phyloP scores from a whole-genome alignment of 2,113 vertebrate genomes.

The Mesitornis unicolor region DNA sequence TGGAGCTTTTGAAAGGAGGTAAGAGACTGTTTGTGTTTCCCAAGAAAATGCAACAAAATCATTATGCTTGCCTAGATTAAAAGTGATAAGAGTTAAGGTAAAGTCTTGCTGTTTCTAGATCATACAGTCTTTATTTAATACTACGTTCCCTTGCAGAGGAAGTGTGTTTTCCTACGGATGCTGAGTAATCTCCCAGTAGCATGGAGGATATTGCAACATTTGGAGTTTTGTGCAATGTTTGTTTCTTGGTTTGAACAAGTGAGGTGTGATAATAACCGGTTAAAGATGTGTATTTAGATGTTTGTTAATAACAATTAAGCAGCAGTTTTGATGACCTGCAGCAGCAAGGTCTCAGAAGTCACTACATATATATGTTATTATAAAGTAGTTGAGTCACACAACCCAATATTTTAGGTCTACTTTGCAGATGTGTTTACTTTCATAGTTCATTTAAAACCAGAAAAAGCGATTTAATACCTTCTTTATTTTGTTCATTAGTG shows the following conservation, averaged over 20 bases:
- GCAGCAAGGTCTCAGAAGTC: background rate
- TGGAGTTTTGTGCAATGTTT: background rate
- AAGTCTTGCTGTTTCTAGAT: background rate
- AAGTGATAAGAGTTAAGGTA: no score
- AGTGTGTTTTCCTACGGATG: background rate
- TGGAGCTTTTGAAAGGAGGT: background rate
- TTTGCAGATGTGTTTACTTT: slow-evolving; percentile 1
- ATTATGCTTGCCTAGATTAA: background rate
- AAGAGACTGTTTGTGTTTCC: background rate
- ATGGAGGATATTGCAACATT: background rate
- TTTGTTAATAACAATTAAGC: background rate
- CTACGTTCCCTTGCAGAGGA: background rate
- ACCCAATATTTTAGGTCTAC: background rate
- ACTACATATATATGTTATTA: background rate
- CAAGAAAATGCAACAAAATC: background rate
- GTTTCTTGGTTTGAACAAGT: background rate
- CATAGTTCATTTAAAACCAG: background rate
- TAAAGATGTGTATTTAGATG: background rate
- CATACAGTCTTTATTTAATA: slow-evolving; percentile 23
- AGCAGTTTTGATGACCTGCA: background rate
- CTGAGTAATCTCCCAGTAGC: background rate
- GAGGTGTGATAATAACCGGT: background rate
- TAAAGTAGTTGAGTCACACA: background rate
- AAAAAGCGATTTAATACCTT: background rate
- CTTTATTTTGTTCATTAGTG: slow-evolving; percentile 13